phyloP scores from a whole-genome alignment of 2,113 vertebrate genomes.

The Cynocephalus volans region DNA sequence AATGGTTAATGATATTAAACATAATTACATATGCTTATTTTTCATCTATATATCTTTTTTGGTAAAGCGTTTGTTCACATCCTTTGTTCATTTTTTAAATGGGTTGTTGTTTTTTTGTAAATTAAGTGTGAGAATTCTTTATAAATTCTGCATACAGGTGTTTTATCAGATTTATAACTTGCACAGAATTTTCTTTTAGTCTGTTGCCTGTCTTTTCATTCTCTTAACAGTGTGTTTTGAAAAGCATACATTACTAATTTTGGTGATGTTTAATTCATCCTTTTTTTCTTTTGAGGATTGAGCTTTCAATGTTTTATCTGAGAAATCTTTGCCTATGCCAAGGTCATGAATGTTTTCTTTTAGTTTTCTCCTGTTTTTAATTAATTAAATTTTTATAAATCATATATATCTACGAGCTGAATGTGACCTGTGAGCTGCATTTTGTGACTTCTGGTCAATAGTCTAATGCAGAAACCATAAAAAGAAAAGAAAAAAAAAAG shows the following conservation, averaged over 20 bases:
- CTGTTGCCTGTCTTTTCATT: background rate
- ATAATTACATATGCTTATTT: background rate
- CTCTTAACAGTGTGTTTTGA: background rate
- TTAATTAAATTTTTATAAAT: background rate
- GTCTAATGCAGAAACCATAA: background rate
- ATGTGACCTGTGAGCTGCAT: background rate
- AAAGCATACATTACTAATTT: background rate
- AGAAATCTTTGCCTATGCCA: conserved; percentile 13
- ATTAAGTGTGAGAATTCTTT: background rate
- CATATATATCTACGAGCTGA: background rate
- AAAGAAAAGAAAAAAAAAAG: background rate
- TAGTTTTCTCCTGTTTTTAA: background rate
- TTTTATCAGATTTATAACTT: background rate
- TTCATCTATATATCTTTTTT: conserved; percentile 12
- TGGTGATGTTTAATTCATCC: background rate
- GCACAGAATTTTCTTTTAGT: background rate
- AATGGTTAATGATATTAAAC: background rate
- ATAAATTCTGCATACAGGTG: background rate
- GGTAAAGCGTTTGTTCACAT: background rate
- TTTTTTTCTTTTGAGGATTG: background rate
- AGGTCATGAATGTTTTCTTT: background rate
- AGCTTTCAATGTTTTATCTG: background rate
- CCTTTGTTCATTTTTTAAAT: background rate
- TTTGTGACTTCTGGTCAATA: background rate
- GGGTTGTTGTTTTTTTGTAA: too few relatives aligned